Percentiles rank a stretch among this genome's conserved stretches.
phyloP scores from a whole-genome alignment of 2,888 invertebrate species.

The Escarpia spicata region DNA sequence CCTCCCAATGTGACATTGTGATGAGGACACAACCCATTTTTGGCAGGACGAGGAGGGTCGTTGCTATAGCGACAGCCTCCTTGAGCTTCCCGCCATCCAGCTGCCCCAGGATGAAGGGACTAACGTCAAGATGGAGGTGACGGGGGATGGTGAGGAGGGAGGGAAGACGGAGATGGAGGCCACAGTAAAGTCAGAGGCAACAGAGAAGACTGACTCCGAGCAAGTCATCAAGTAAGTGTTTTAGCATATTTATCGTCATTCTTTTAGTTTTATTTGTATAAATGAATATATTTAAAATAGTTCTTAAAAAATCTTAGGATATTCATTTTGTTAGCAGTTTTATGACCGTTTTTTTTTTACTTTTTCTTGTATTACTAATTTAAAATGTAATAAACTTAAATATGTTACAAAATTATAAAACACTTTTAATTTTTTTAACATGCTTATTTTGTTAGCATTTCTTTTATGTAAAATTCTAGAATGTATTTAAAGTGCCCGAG shows the following conservation, averaged over 20 bases:
- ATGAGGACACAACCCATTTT: constrained; percentile 4
- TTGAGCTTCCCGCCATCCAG: constrained; percentile 80
- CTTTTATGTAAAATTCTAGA: no score
- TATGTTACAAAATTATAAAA: no score
- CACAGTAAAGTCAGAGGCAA: not conserved
- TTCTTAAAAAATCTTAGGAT: not conserved
- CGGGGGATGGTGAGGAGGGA: constrained; percentile 32
- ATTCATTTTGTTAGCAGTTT: no score
- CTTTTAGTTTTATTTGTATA: no score
- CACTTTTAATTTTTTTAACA: no score
- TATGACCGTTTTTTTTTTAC: no score
- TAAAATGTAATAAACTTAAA: no score
- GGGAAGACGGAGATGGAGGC: constrained; percentile 3
- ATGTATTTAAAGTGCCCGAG: no score
- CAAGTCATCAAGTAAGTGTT: constrained; percentile 3
- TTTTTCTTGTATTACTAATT: no score
- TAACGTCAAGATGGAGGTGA: not conserved
- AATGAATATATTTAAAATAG: not conserved
- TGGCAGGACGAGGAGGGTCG: constrained; percentile 88
- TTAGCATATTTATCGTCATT: no score
- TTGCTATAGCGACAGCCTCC: constrained; percentile 95
- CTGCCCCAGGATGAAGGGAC: constrained; percentile 70
- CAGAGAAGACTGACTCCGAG: constrained; percentile 1
- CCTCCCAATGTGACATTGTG: no score
- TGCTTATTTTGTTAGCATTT: no score